phyloP scores from a whole-genome alignment of 2,113 vertebrate genomes.

The Psammodynastes pulverulentus region DNA sequence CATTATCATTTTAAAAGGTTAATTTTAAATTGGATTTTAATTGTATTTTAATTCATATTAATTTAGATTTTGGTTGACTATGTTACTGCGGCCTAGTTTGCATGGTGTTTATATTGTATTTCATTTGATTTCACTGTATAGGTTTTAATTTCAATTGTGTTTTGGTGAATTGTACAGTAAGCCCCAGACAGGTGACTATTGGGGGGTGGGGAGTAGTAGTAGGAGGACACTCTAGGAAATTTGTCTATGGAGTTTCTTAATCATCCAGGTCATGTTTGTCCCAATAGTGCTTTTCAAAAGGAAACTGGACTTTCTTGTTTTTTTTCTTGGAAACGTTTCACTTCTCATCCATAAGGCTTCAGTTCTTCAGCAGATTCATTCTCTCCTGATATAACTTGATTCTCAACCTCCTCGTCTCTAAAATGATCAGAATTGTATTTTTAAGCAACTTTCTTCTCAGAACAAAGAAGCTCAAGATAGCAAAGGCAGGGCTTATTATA shows the following conservation, averaged over 20 bases:
- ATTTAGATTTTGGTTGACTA: not conserved
- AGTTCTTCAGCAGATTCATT: not conserved
- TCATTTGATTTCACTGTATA: not conserved
- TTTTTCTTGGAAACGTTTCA: not conserved
- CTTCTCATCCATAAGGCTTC: not conserved
- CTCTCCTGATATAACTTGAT: not conserved
- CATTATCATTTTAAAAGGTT: not conserved
- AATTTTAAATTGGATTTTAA: not conserved
- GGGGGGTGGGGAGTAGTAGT: rapidly evolving
- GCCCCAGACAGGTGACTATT: not conserved
- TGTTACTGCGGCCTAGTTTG: not conserved
- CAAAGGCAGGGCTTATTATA: not conserved
- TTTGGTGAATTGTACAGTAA: not conserved
- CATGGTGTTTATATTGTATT: not conserved
- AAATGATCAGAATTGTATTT: not conserved
- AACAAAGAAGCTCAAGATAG: not conserved
- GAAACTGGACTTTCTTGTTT: not conserved
- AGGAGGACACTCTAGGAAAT: not conserved
- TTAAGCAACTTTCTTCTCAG: not conserved
- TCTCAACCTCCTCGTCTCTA: not conserved
- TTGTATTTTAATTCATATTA: not conserved
- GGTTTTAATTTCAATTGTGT: not conserved
- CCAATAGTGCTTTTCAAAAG: not conserved
- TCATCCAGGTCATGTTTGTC: not conserved
- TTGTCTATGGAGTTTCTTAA: not conserved